These are phyloP conservation scores for Pampusana beccarii DNA, from an alignment of 2,113 vertebrate genomes.

Conservation along the genomic window DNA sequence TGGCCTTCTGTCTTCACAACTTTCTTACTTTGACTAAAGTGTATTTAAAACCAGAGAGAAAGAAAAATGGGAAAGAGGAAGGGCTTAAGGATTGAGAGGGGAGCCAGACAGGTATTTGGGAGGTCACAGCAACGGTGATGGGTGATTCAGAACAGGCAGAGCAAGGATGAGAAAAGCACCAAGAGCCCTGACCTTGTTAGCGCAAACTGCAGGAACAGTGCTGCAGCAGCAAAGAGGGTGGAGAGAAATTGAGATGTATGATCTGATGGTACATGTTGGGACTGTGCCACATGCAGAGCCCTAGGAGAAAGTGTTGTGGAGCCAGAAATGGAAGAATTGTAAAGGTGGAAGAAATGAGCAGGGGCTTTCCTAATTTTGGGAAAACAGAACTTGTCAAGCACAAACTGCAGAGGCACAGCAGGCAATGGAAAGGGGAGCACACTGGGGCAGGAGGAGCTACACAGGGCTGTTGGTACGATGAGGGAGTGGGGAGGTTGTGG, in stretches of 20 bases:
- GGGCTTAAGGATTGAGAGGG: not conserved
- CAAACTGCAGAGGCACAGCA: not conserved
- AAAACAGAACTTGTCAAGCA: not conserved
- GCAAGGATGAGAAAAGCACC: not conserved
- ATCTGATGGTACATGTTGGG: not conserved
- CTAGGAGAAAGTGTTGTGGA: not conserved
- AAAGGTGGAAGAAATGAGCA: not conserved
- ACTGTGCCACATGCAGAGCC: not conserved
- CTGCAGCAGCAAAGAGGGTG: not conserved
- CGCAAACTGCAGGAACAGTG: not conserved
- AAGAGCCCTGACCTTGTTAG: not conserved
- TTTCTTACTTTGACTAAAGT: not conserved
- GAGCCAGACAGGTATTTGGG: not conserved
- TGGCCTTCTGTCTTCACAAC: slow-evolving; percentile 38
- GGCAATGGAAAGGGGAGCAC: not conserved
- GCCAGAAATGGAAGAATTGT: not conserved
- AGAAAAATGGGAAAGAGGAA: not conserved
- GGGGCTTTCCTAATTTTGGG: not conserved
- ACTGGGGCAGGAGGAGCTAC: not conserved
- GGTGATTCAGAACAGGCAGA: not conserved
- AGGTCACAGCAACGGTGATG: not conserved
- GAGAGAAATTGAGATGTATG: not conserved
- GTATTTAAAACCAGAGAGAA: not conserved
- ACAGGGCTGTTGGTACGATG: not conserved
- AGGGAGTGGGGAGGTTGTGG: not conserved